A percentile compares a stretch with the other conserved stretches of the same genome.
These are phyloP conservation scores for Leptinotarsa rubiginosa DNA, from an alignment of 2,888 invertebrate genomes.

Conservation along the genomic window DNA sequence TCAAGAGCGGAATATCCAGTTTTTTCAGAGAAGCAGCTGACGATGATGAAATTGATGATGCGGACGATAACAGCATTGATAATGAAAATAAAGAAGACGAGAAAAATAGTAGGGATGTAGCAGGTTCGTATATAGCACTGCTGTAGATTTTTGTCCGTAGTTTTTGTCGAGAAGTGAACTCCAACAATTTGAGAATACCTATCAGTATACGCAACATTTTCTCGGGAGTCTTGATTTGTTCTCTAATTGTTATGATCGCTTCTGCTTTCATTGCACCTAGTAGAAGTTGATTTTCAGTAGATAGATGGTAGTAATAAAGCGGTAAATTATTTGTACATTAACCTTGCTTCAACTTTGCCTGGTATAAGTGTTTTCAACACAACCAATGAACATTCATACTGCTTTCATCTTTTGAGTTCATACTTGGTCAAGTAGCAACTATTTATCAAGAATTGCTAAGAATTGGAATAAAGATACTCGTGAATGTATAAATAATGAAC, in stretches of 20 bases:
- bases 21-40: conserved; percentile 59
- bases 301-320: conserved; percentile 34
- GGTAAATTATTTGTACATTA: conserved; percentile 43
- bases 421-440: background rate
- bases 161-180: conserved; percentile 22
- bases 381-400: background rate
- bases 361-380: background rate
- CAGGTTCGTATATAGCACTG: conserved; percentile 45
- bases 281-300: conserved; percentile 49
- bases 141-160: conserved; percentile 27
- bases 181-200: background rate
- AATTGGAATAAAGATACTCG: too few relatives aligned
- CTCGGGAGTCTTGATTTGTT: conserved; percentile 6
- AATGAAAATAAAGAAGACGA: conserved; percentile 35
- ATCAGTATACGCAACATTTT: background rate
- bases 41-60: conserved; percentile 51
- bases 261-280: conserved; percentile 40
- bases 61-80: conserved; percentile 47
- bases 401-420: conserved; percentile 8
- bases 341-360: conserved; percentile 19
- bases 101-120: conserved; percentile 42
- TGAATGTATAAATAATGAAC: too few relatives aligned
- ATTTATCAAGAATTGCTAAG: background rate
- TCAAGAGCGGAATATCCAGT: conserved; percentile 58
- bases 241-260: conserved; percentile 20